Base-by-base conservation (phyloP, 2,888 invertebrate genomes). In the Drosophila nigricruria region DNA sequence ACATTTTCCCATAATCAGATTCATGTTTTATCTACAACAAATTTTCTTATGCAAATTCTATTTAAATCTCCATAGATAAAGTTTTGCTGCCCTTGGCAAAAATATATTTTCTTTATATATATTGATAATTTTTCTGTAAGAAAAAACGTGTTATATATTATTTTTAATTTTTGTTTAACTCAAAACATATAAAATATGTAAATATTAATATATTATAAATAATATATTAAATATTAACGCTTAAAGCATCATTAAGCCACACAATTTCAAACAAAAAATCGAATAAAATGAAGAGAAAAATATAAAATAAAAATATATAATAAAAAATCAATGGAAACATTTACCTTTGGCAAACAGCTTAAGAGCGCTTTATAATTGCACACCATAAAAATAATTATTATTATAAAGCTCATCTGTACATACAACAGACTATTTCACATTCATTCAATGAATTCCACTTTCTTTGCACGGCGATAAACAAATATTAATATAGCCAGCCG, bases 381-480 rank as follows among this genome's bases (percentile, higher is more conserved):
- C 32, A 6, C 40, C 42, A 34, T 43, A 5, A 18, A 47, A 49
- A 40, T 42, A 64, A 52, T 52, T 45, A 54, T 54, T 34, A 27
- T 62, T 12, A n/a, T n/a, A n/a, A 36, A 27, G 25, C 18, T 6
- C 54, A 27, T 43, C 14, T 34, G 16, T 16, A 43, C 27, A 12
- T 36, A 42, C 5, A 27, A 2, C 20, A 36, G 25, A 47, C 43
- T 38, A 10, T 63, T 61, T 18, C 18, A 42, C 10, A 23, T 6
- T 18, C 12, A 16, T 20, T 16, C 27, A 38, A 63, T 38, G 18
- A 45, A 63, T 52, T 36, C 12, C n/a, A 9, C 30, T 45, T 30
- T 43, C 36, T 16, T 63, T 12, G 53, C 34, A 47, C 23, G 30
- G 14, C 60, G n/a, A 50, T 56, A 74, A 77, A 77, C 49, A 71